Percentiles rank a stretch among this genome's conserved stretches.
These are phyloP conservation scores for Arctopsyche grandis DNA, from an alignment of 1,140 invertebrate genomes.

Conservation along the genomic window DNA sequence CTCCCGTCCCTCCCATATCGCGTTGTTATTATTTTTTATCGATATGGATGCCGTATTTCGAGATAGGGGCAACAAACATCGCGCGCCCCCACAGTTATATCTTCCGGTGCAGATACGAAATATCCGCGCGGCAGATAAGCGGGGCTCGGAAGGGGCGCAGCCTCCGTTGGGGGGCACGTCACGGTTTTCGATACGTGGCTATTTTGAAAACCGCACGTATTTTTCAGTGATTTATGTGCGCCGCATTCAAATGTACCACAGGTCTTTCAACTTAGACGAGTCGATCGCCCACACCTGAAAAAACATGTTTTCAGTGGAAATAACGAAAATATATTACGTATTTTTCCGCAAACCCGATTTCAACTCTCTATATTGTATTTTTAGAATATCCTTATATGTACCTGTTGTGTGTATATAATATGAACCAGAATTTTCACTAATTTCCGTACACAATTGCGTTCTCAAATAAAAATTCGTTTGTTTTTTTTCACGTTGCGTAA, in stretches of 20 bases:
- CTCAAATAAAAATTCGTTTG: too few relatives aligned
- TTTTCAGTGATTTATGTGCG: constrained; percentile 51
- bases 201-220: constrained; percentile 51
- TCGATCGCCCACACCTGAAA: background rate
- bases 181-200: constrained; percentile 50
- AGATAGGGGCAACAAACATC: constrained; percentile 30
- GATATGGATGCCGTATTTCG: constrained; percentile 29
- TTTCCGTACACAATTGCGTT: too few relatives aligned
- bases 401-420: too few relatives aligned
- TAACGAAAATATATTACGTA: too few relatives aligned
- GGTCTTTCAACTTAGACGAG: constrained; percentile 17
- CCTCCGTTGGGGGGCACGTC: background rate
- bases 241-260: constrained; percentile 39
- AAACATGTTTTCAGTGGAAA: too few relatives aligned
- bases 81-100: constrained; percentile 36
- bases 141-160: background rate
- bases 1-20: background rate
- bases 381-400: too few relatives aligned
- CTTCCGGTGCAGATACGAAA: constrained; percentile 39
- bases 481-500: too few relatives aligned
- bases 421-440: too few relatives aligned
- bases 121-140: constrained; percentile 40
- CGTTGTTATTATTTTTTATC: constrained; percentile 34
- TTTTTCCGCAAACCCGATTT: too few relatives aligned
- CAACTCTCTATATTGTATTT: too few relatives aligned